Evolutionary conservation across 2,797 vertebrate species (phyloP).

Genomic region (Onychomys torridus): DNA sequence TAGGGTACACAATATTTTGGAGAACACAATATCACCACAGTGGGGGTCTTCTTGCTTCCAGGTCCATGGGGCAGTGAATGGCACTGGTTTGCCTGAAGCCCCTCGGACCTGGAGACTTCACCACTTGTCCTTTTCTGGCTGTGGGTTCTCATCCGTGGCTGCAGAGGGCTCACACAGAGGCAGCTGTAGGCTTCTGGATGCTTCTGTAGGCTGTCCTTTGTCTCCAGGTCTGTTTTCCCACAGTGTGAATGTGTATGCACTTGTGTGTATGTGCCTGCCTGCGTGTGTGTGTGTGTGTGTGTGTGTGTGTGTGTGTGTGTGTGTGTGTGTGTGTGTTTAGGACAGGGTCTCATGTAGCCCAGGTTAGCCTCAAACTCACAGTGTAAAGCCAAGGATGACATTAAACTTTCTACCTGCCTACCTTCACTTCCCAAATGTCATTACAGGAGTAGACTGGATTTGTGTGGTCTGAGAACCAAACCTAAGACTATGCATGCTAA

Average conservation of each 20-base stretch:
- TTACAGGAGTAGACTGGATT: background rate
- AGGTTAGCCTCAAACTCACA: background rate
- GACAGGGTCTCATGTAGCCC: background rate
- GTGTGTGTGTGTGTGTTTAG: background rate
- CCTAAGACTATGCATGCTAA: no score
- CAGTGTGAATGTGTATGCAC: background rate
- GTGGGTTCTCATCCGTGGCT: background rate
- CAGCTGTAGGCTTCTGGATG: background rate
- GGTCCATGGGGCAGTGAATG: background rate
- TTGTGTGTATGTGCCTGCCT: background rate
- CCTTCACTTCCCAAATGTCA: background rate
- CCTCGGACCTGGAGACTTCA: background rate
- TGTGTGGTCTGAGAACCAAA: background rate
- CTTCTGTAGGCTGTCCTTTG: conserved; percentile 8
- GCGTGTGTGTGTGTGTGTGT: background rate
- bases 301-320: background rate
- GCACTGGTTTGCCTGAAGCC: background rate
- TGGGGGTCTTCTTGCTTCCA: background rate
- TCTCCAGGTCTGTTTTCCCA: background rate
- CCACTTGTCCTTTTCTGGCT: background rate
- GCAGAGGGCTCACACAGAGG: background rate
- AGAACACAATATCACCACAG: no score
- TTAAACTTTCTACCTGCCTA: background rate
- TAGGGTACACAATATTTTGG: no score
- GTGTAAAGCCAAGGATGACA: background rate